Conservation (phyloP, 2,797 vertebrate genomes). For the Eurystomus glaucurus region DNA sequence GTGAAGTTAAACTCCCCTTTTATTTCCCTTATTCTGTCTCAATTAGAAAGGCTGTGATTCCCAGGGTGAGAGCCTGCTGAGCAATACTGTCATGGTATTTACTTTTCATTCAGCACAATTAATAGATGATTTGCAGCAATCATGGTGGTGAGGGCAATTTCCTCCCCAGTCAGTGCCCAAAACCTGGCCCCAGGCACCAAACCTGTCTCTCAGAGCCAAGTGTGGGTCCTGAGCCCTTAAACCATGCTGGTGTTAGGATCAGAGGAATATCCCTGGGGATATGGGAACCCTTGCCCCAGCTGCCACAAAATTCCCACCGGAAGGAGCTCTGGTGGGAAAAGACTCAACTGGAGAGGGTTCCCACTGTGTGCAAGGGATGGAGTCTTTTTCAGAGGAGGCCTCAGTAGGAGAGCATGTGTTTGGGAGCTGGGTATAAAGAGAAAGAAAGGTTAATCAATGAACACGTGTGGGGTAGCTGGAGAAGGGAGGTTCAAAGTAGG, state of each 20-base stretch:
- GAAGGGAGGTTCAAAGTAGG: background rate
- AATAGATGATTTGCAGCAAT: background rate
- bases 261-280: background rate
- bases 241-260: rapidly evolving
- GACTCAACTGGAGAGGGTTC: background rate
- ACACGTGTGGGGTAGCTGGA: background rate
- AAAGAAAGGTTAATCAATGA: background rate
- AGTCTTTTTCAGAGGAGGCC: background rate
- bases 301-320: rapidly evolving
- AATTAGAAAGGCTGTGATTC: slow-evolving; percentile 16
- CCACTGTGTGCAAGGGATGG: background rate
- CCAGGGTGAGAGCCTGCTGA: background rate
- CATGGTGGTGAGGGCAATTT: background rate
- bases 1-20: background rate
- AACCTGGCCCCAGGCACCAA: background rate
- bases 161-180: background rate
- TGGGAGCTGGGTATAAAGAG: background rate
- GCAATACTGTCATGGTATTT: background rate
- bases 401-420: background rate
- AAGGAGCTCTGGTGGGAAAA: background rate
- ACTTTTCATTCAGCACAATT: background rate
- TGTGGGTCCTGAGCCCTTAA: background rate
- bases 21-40: background rate
- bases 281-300: background rate
- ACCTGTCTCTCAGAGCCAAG: background rate